Conservation (phyloP, 2,113 vertebrate genomes). For the Cinclus mexicanus region DNA sequence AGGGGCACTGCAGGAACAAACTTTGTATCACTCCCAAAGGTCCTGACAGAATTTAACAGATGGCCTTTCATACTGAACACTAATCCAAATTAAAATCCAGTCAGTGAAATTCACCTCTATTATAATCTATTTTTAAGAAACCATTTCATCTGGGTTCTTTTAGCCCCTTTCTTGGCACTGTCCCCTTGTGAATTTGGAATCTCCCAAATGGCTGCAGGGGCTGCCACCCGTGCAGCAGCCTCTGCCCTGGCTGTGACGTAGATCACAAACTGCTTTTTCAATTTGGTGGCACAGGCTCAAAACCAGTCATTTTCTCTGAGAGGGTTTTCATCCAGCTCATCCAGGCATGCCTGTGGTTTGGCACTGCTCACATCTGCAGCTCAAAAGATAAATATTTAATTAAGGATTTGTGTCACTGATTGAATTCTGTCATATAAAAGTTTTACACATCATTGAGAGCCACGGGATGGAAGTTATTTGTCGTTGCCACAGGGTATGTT, state of each 20-base stretch:
- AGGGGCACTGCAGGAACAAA: not conserved
- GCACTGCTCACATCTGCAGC: conserved; percentile 32
- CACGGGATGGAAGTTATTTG: conserved; percentile 8
- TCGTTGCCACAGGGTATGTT: not conserved
- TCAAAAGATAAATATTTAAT: conserved; percentile 61
- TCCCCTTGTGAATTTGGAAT: not conserved
- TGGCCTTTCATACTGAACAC: not conserved
- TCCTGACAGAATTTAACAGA: not conserved
- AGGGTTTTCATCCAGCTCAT: conserved; percentile 31
- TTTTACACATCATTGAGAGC: conserved; percentile 29
- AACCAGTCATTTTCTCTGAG: not conserved
- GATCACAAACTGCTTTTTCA: not conserved
- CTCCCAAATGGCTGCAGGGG: not conserved
- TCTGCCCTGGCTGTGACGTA: not conserved
- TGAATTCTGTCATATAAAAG: conserved; percentile 51
- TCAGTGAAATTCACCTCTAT: not conserved
- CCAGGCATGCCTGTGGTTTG: conserved; percentile 51
- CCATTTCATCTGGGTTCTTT: not conserved
- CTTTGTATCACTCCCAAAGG: not conserved
- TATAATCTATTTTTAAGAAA: not conserved
- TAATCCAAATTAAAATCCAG: not conserved
- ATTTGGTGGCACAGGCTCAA: not conserved
- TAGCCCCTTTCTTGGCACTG: not conserved
- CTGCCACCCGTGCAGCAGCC: not conserved
- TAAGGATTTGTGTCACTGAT: conserved; percentile 58